Evolutionary conservation across 2,113 vertebrate species (phyloP).

Genomic region (Passer domesticus): DNA sequence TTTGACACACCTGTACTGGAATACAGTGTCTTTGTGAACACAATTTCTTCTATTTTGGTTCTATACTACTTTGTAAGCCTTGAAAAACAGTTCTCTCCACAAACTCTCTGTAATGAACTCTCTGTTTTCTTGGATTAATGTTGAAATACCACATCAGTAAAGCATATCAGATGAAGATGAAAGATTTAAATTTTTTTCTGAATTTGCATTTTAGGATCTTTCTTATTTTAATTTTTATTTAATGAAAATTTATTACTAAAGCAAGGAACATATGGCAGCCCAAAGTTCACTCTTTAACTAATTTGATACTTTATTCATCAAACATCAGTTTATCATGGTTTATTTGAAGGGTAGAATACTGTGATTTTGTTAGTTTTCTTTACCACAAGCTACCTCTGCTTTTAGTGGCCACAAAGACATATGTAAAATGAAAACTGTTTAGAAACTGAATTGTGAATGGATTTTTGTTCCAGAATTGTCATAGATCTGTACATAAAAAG

Average conservation of each 20-base stretch:
- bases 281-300: not conserved
- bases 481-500: not conserved
- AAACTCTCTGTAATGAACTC: not conserved
- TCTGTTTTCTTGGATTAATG: not conserved
- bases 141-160: not conserved
- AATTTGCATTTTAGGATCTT: not conserved
- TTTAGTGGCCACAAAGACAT: not conserved
- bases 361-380: not conserved
- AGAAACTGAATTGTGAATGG: not conserved
- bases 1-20: not conserved
- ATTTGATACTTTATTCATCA: not conserved
- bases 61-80: not conserved
- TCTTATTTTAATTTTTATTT: not conserved
- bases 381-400: not conserved
- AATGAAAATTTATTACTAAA: not conserved
- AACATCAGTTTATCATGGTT: not conserved
- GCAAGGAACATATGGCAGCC: not conserved
- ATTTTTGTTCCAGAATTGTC: not conserved
- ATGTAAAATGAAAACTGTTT: not conserved
- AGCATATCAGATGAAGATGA: not conserved
- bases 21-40: not conserved
- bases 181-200: accelerated
- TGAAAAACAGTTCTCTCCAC: not conserved
- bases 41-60: not conserved
- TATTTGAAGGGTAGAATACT: not conserved